phyloP scores from a whole-genome alignment of 2,113 vertebrate genomes.

The Pitta sordida region DNA sequence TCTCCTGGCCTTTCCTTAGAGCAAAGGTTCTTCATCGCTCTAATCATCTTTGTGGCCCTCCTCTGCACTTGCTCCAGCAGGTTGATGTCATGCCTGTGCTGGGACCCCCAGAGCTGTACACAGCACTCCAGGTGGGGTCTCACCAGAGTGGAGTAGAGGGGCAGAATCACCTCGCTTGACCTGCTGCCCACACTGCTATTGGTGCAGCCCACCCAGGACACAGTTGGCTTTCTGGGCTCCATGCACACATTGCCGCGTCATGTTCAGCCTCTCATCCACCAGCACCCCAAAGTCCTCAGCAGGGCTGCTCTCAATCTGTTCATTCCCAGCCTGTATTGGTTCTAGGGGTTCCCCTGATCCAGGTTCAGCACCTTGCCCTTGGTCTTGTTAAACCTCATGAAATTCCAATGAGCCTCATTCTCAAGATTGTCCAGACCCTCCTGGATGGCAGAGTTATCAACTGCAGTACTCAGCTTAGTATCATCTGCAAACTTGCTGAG shows the following conservation, averaged over 20 bases:
- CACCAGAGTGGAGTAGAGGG: background rate
- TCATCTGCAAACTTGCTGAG: background rate
- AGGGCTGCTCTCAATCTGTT: background rate
- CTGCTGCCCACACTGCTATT: background rate
- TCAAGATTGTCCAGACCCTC: background rate
- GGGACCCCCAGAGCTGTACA: background rate
- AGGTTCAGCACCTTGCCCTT: background rate
- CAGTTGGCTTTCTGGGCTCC: background rate
- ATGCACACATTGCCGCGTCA: too few relatives aligned
- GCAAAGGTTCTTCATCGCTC: background rate
- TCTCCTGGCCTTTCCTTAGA: background rate
- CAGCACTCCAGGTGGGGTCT: background rate
- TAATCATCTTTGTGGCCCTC: background rate
- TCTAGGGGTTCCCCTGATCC: rapidly evolving
- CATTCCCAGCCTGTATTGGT: background rate
- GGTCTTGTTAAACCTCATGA: background rate
- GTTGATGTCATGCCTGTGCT: background rate
- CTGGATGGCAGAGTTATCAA: background rate
- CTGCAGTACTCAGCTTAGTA: background rate
- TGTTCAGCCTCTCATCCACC: background rate
- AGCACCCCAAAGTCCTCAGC: background rate
- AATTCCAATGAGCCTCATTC: background rate
- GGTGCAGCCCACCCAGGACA: background rate
- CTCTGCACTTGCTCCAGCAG: background rate
- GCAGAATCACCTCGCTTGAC: background rate